Base-by-base conservation (phyloP, 2,888 invertebrate genomes). In the Drosophila neutralis region DNA sequence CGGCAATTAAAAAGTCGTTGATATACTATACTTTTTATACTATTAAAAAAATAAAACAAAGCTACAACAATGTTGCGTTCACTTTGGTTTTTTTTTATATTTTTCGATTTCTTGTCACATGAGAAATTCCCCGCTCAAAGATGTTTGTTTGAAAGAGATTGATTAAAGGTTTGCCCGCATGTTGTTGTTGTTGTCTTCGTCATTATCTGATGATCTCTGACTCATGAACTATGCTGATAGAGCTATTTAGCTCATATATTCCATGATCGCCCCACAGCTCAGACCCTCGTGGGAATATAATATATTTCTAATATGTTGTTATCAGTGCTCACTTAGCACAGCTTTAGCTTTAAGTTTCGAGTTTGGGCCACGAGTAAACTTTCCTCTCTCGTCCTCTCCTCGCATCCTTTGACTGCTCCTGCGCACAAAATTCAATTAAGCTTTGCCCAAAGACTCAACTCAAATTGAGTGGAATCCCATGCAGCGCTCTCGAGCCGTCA, bases 341-440 rank as follows among this genome's bases (percentile, higher is more conserved):
- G 52, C 61, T 53, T 31, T 69, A 89, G 45, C 84, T 81, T 84
- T 69, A 21, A 52, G 57, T 36, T 65, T 21, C 1, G 27, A 74
- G 52, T 69, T 71, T 54, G 24, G 13, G 2, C 11, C 7, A 48
- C n/a, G 31, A 35, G 27, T 5, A 10, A 45, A 31, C 24, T 62
- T 59, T 38, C 4, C 58, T 56, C 38, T 42, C 27, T 40, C 24
- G 49, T 7, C 27, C 29, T 63, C 29, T 38, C 29, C 72, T 66
- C 36, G 21, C 51, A 42, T 52, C 38, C 69, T 73, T 73, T 79
- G 76, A 61, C 72, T 75, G 85, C 80, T 82, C 80, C 85, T 85
- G 85, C 85, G 85, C 89, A 85, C 35, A 54, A 73, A 89, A 85
- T 82, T 80, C 66, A 89, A 87, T 85, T 85, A 82, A 8, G 7